Percentiles rank a stretch among this genome's conserved stretches.
Evolutionary conservation across 2,888 invertebrate species (phyloP).

Genomic region (Helleia helle): DNA sequence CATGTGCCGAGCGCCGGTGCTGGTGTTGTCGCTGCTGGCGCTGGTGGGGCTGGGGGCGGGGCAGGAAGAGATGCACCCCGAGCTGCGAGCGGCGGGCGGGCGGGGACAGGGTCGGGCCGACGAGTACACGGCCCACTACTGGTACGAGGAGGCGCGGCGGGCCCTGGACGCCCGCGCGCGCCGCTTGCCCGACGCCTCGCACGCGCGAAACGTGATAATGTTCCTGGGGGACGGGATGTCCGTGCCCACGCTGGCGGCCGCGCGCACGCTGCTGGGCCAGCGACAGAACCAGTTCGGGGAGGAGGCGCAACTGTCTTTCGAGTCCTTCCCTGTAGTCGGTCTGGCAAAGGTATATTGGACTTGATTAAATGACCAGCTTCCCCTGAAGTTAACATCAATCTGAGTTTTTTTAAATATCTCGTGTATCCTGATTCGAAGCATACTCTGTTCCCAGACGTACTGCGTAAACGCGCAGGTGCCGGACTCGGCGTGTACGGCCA

Average conservation of each 20-base stretch:
- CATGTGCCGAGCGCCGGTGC: neutral
- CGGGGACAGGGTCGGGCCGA: neutral
- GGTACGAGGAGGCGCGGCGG: slow-evolving; percentile 55
- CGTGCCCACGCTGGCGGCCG: slow-evolving; percentile 77
- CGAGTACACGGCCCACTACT: slow-evolving; percentile 41
- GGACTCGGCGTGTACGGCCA: slow-evolving; percentile 11
- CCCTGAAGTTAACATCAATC: too few relatives aligned
- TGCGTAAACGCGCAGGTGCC: slow-evolving; percentile 9
- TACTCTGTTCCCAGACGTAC: slow-evolving; percentile 11
- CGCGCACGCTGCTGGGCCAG: slow-evolving; percentile 78
- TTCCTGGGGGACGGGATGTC: slow-evolving; percentile 86
- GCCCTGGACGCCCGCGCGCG: slow-evolving; percentile 42
- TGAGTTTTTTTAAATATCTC: too few relatives aligned
- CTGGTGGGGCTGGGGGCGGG: slow-evolving; percentile 33
- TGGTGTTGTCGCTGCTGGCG: slow-evolving; percentile 26
- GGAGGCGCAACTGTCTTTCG: slow-evolving; percentile 75
- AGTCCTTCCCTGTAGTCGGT: slow-evolving; percentile 75
- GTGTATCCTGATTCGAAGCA: too few relatives aligned
- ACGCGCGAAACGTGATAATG: slow-evolving; percentile 74
- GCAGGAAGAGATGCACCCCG: neutral
- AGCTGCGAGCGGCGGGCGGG: neutral
- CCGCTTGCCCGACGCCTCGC: slow-evolving; percentile 27
- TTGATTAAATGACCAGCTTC: too few relatives aligned
- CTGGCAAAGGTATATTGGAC: slow-evolving; percentile 78
- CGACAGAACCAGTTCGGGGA: slow-evolving; percentile 68